These are phyloP conservation scores for Leptinotarsa haldemani DNA, from an alignment of 2,888 invertebrate species.

Conservation along the genomic window DNA sequence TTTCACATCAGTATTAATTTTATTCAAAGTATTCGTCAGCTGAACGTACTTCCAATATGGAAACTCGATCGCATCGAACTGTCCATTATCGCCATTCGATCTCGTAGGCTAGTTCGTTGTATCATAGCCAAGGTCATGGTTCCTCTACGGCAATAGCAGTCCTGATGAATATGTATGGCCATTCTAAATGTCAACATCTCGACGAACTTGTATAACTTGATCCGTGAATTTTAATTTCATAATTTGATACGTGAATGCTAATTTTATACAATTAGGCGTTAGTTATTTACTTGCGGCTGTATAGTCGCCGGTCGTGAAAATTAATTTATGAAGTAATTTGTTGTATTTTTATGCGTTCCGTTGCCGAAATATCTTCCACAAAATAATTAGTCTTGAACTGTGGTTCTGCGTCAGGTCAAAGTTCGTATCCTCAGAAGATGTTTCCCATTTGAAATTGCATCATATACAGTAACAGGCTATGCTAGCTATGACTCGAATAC, in stretches of 20 bases:
- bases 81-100: conserved; percentile 24
- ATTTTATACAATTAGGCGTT: conserved; percentile 38
- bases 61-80: conserved; percentile 25
- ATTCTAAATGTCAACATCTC: conserved; percentile 39
- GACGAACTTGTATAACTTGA: conserved; percentile 38
- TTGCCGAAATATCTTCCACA: neutral
- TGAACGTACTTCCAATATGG: conserved; percentile 18
- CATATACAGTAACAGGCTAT: too few species aligned
- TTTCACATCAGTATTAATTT: too few species aligned
- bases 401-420: neutral
- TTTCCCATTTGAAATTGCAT: neutral
- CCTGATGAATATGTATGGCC: conserved; percentile 35
- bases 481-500: too few species aligned
- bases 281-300: conserved; percentile 27
- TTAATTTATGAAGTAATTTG: conserved; percentile 2
- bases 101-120: conserved; percentile 30
- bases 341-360: neutral
- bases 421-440: neutral
- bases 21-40: neutral
- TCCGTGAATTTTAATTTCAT: conserved; percentile 36
- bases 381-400: neutral
- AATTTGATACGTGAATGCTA: conserved; percentile 36
- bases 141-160: conserved; percentile 29
- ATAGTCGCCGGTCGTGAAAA: conserved; percentile 16
- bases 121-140: conserved; percentile 40